Percentiles rank a stretch among this genome's conserved stretches.
These are phyloP conservation scores for Hirtodrosophila trivittata DNA, from an alignment of 2,888 invertebrate species.

Conservation along the genomic window DNA sequence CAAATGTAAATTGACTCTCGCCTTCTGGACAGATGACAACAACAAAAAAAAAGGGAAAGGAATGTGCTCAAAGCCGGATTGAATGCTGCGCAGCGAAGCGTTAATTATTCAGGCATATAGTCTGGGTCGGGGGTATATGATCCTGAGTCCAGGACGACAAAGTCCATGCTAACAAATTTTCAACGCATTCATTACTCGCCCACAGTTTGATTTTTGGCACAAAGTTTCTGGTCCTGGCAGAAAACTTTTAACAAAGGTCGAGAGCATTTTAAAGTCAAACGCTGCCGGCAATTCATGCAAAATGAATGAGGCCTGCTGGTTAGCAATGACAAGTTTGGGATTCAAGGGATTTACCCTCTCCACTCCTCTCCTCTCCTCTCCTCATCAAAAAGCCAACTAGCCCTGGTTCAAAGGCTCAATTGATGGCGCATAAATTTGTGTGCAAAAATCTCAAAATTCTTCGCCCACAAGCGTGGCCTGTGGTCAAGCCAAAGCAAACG, in stretches of 20 bases:
- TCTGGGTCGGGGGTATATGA: neutral
- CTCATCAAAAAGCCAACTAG: slow-evolving; percentile 4
- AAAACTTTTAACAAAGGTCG: slow-evolving; percentile 74
- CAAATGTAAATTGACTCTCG: slow-evolving; percentile 65
- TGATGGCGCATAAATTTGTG: slow-evolving; percentile 67
- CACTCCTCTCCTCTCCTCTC: too few species aligned
- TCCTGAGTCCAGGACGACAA: neutral
- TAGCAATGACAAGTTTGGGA: slow-evolving; percentile 57
- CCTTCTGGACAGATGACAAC: slow-evolving; percentile 46
- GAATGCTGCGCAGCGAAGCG: slow-evolving; percentile 62
- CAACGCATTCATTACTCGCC: slow-evolving; percentile 66
- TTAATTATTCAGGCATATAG: slow-evolving; percentile 64
- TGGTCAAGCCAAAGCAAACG: slow-evolving; percentile 60
- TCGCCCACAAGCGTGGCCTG: slow-evolving; percentile 45
- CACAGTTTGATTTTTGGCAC: slow-evolving; percentile 68
- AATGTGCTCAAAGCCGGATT: slow-evolving; percentile 30
- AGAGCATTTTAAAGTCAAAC: slow-evolving; percentile 70
- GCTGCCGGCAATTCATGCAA: slow-evolving; percentile 67
- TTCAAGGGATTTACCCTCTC: slow-evolving; percentile 70
- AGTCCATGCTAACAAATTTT: slow-evolving; percentile 36
- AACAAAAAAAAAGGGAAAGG: slow-evolving; percentile 33
- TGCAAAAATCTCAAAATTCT: slow-evolving; percentile 50
- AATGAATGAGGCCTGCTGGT: slow-evolving; percentile 66
- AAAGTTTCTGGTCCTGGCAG: slow-evolving; percentile 53
- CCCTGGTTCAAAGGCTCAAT: slow-evolving; percentile 56